phyloP scores from a whole-genome alignment of 23 tunicate species.

The Trididemnum nubilum region DNA sequence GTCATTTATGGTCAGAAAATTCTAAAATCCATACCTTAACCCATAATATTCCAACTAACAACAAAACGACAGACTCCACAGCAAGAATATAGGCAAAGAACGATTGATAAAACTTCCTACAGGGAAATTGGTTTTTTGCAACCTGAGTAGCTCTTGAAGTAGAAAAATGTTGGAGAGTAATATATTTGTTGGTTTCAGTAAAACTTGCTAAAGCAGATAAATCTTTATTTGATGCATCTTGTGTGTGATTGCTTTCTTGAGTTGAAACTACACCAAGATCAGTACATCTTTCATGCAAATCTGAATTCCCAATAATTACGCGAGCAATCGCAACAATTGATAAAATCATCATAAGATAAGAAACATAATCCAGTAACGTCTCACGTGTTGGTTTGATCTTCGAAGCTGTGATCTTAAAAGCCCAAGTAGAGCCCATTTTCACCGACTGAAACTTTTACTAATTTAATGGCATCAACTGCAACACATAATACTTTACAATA shows the following conservation, averaged over 20 bases:
- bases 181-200: neutral
- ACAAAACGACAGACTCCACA: slow-evolving; percentile 45
- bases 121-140: neutral
- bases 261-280: neutral
- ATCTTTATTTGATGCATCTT: too few species aligned
- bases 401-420: slow-evolving; percentile 52
- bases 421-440: slow-evolving; percentile 63
- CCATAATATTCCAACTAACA: slow-evolving; percentile 66
- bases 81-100: slow-evolving; percentile 52
- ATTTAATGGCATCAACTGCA: too few species aligned
- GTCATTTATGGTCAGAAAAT: too few species aligned
- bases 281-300: slow-evolving; percentile 7
- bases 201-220: neutral
- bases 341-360: slow-evolving; percentile 42
- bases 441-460: too few species aligned
- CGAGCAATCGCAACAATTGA: slow-evolving; percentile 55
- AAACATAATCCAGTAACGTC: slow-evolving; percentile 50
- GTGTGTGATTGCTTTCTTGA: neutral
- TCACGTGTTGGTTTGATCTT: slow-evolving; percentile 68
- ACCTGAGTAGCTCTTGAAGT: neutral
- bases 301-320: slow-evolving; percentile 49
- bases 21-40: too few species aligned
- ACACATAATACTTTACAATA: too few species aligned
- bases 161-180: neutral
- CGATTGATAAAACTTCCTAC: slow-evolving; percentile 59